Evolutionary conservation across 2,797 vertebrate genomes (phyloP), one percentile per base, ranked within the genome.

Genomic region (Lithobates pipiens): DNA sequence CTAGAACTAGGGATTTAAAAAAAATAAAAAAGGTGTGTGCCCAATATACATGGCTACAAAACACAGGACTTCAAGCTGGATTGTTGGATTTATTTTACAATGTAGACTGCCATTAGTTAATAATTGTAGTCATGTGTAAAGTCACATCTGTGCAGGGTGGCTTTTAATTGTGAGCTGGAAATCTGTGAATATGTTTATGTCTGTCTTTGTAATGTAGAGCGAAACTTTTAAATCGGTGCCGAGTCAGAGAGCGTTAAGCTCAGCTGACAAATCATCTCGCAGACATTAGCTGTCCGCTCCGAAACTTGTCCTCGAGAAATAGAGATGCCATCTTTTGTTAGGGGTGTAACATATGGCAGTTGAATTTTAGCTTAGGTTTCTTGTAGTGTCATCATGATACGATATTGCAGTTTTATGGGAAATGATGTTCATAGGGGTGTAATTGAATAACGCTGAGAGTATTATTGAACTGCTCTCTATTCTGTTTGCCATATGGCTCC

Each of bases 361-460:
- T 83, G 74, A 36, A 72, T 86, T 86, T 82, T 74, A 42, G 80
- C 68, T 73, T 81, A n/a, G 16, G 75, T 83, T 73, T 86, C 61
- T 67, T 68, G 67, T 77, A 54, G 80, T 86, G 85, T 82, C 42
- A 86, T 68, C 69, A 54, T 86, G 85, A 82, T 83, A 86, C 72
- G 75, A 83, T 86, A 83, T 86, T 83, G 76, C 69, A 73, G 61
- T 86, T 86, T 82, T 86, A 86, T 86, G 57, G 75, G 54, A 86
- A 86, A 83, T 86, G 75, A 86, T 86, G 85, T 86, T 86, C 85
- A 86, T 86, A 57, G 57, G 84, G 85, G 61, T 86, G 85, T 86
- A 86, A 86, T 83, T 86, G 80, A 82, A 83, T 86, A 86, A 86
- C 85, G 34, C 81, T 78, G 76, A 83, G 73, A 77, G 85, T 83